Base-by-base conservation (phyloP, 2,888 invertebrate genomes). In the Eupeodes luniger region DNA sequence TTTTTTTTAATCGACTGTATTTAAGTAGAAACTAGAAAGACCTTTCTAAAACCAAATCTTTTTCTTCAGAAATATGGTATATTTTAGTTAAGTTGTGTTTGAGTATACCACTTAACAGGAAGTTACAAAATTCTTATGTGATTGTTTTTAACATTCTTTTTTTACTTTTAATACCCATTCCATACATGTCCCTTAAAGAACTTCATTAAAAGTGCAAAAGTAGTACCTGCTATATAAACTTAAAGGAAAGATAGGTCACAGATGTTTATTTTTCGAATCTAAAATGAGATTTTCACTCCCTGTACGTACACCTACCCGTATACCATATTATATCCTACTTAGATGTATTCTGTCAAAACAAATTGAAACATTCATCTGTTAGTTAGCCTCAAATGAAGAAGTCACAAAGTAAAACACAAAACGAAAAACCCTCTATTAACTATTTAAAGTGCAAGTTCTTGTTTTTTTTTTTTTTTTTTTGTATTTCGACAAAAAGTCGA, bases 361-460 rank as follows among this genome's bases (percentile, higher is more conserved):
- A 16, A 19, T 44, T 70, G 4, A 55, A 70, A 70, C 44, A 70
- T 70, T 16, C 19, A 70, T 14, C 55, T 55, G 10, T 57, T 59
- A 70, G 14, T 57, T 59, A 10, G 14, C 47, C 14, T 2, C n/a
- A 72, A 36, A 36, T 53, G 36, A 53, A 69, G 53, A 36, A 53
- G 40, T 40, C 69, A 69, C 16, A 55, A 40, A 72, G 55, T 40
- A 14, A n/a, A 9, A 72, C 27, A 40, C 5, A 40, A 40, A 40
- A 40, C 9, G 5, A 59, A 59, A 27, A 27, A 27, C 27, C 27
- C 66, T 66, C 7, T 64, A 27, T 47, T 19, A 66, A 66, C 47
- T 72, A 47, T 72, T 59, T 11, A 44, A 40, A 55, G 59, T 47
- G 72, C 57, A 72, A 59, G 47, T 34, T 59, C 34, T 72, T 47